phyloP scores from a whole-genome alignment of 30 jellyfish, hydroid and myxozoan genomes.

The Turritopsis rubra region DNA sequence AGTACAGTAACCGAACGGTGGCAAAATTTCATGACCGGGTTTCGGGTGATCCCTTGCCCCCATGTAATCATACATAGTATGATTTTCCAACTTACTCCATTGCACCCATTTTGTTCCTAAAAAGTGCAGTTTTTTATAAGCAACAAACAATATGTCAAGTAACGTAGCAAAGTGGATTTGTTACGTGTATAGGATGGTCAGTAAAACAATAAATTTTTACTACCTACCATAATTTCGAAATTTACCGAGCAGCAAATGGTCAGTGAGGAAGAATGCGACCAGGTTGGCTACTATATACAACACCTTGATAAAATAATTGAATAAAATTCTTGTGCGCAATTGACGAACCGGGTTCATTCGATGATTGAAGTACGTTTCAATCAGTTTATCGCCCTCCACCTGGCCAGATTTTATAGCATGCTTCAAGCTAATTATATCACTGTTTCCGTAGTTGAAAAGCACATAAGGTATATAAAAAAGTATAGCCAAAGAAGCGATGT shows the following conservation, averaged over 20 bases:
- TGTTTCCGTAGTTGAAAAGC: constrained; percentile 20
- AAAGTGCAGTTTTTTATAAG: too few species aligned
- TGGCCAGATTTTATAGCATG: constrained; percentile 11
- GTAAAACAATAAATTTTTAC: not conserved
- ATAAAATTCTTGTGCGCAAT: constrained; percentile 11
- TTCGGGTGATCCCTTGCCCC: constrained; percentile 26
- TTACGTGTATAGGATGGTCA: too few species aligned
- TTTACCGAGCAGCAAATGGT: constrained; percentile 16
- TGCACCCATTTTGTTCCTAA: constrained; percentile 26
- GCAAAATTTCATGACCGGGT: constrained; percentile 28
- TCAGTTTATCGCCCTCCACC: not conserved
- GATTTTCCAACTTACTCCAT: constrained; percentile 15
- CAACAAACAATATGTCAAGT: too few species aligned
- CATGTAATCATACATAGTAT: constrained; percentile 24
- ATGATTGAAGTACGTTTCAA: constrained; percentile 8
- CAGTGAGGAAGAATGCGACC: constrained; percentile 12
- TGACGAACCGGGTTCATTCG: constrained; percentile 13
- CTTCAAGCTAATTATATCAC: constrained; percentile 14
- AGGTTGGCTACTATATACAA: constrained; percentile 1
- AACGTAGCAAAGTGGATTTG: too few species aligned
- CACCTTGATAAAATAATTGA: constrained; percentile 14
- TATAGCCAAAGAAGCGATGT: constrained; percentile 23
- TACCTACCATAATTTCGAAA: constrained; percentile 17
- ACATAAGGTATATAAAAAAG: constrained; percentile 21
- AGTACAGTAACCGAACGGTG: constrained; percentile 32